Evolutionary conservation across 2,888 invertebrate genomes (phyloP), one percentile per base, ranked within the genome.

Genomic region (Chirona hameri): DNA sequence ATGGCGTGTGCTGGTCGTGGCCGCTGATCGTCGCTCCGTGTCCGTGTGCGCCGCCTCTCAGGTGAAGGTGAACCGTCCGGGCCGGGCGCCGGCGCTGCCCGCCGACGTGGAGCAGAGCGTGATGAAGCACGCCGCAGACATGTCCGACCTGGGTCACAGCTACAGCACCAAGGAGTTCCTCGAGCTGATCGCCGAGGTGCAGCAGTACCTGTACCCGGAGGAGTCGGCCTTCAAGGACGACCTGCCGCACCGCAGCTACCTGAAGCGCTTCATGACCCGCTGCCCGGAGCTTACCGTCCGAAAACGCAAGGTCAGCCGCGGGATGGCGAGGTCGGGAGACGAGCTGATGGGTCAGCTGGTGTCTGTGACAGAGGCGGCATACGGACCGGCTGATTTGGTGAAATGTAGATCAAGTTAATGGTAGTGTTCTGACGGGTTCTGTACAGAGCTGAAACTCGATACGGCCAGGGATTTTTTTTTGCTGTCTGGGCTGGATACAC

Each of bases 171-270:
- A 55, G 27, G 80, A 80, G 52, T 80, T 80, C 29, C 80, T 80
- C 15, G 80, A 80, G 80, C 80, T 80, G 52, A 80, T 80, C 29
- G 80, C 80, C 10, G 80, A 80, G 52, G 80, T 80, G 80, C 80
- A 80, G 21, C 80, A 80, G 52, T 80, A 80, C 29, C 55, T 80
- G 5, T 80, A 52, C 29, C 80, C 80, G 27, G 80, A 80, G 52
- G 80, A 80, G 80, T 80, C 80, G 80, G 80, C 80, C 52, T 80
- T 80, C 52, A 80, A 80, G 80, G 80, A 80, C 48, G 80, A 80
- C 27, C 29, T 80, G 80, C 80, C 80, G 15, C 80, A 80, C 29
- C 80, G 80, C 52, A 80, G 80, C 52, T 80, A 80, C 55, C 80
- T 80, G 27, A 80, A 80, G 9, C 80, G 80, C 80, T 80, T 80